Base-by-base conservation (phyloP, 1,140 invertebrate genomes). In the Stegodyphus dumicola region DNA sequence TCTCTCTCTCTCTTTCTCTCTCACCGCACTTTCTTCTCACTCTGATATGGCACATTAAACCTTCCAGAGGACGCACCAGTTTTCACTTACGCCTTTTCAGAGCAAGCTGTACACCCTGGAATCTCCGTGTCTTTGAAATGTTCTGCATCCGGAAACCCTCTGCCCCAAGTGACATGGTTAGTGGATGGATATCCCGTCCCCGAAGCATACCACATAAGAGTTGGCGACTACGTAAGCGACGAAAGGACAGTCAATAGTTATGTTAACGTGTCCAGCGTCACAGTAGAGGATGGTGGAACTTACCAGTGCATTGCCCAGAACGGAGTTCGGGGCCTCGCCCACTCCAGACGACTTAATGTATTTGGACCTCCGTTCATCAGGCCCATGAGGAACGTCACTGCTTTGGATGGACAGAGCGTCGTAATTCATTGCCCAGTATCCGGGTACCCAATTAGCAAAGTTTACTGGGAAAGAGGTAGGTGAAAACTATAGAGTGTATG, bases 341-440 rank as follows among this genome's bases (percentile, higher is more conserved):
- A 98, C 89, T 94, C 94, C 49, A 95, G 95, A 4, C 92, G 95
- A 89, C 94, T 98, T 81, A 97, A 97, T 91, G 95, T 98, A 89
- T 87, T 77, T 9, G 87, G 96, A 10, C 91, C 95, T 70, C 96
- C 96, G 15, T 96, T 94, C 89, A 96, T 98, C 83, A 92, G 96
- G 78, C 93, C 95, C 88, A 97, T 98, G 96, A 94, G 94, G 33
- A 97, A 96, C 91, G 94, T 97, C 53, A 96, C 95, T 7, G 96
- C 96, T 0, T 94, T 97, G 13, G 96, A 96, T 54, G 96, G 96
- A 75, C 94, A 94, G 89, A 94, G 94, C 90, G 92, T 97, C 87
- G 92, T 94, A 88, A 95, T 98, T 89, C 95, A 96, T 91, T 98
- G 97, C 91, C 96, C 96, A 73, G 96, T 97, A n/a, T 96, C 96